Evolutionary conservation across 1,140 invertebrate species (phyloP), one percentile per base, ranked within the genome.

Genomic region (Monochamus saltuarius): DNA sequence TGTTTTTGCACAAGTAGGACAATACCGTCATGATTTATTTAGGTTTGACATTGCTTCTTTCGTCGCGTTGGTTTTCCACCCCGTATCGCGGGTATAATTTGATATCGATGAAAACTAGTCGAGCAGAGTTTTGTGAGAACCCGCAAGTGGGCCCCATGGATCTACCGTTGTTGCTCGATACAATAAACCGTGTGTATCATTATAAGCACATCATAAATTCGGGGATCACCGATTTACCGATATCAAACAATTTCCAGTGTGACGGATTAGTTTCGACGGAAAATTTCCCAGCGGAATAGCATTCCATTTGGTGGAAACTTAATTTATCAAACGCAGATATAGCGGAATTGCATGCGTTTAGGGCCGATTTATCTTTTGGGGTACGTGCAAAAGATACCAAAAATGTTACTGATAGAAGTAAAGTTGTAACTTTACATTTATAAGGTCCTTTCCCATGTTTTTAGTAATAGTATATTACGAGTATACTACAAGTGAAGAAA

Each of bases 181-280:
- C 54, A 61, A 58, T 62, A 45, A 62, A 56, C 13, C 53, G 47
- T 39, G 40, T 63, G 38, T 58, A 61, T 64, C 54, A 61, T 64
- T 61, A 59, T 64, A 55, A 64, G 65, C 58, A 60, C 52, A 63
- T 63, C 65, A 66, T 66, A 66, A 67, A 64, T 54, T 64, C 61
- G 52, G 52, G 57, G 61, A 67, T 64, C 62, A 64, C 45, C 59
- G 64, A 65, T 65, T 65, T 65, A 56, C 59, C 53, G 57, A 62
- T 67, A 67, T 62, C 66, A 65, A 65, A 68, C 66, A 68, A 68
- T 68, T 68, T 63, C 61, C 39, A 65, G 38, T 59, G 63, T 65
- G 62, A 68, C 63, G 59, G 56, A 68, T 50, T 66, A 45, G 61
- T 68, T 64, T 59, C 61, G 47, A 60, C 66, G 54, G 62, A 56